Percentiles rank a stretch among this genome's conserved stretches.
phyloP scores from a whole-genome alignment of 2,797 vertebrate genomes.

The Phrynocephalus vlangalii region DNA sequence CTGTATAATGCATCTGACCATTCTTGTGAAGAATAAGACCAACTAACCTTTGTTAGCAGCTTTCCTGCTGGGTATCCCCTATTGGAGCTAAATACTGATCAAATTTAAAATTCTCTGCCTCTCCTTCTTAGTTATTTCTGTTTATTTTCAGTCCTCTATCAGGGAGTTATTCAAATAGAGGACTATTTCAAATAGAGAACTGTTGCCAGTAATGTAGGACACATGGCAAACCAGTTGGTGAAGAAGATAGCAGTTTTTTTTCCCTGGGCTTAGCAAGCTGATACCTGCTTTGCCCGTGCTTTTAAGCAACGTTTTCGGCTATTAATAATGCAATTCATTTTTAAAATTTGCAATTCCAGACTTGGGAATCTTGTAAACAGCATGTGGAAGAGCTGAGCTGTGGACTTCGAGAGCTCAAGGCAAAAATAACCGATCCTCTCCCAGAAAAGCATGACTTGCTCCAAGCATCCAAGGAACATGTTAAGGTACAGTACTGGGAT shows the following conservation, averaged over 20 bases:
- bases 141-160: neutral
- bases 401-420: conserved; percentile 79
- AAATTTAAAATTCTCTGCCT: neutral
- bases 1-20: too few relatives aligned
- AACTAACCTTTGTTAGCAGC: too few relatives aligned
- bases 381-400: conserved; percentile 76
- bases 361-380: conserved; percentile 85
- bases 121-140: neutral
- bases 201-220: neutral
- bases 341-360: conserved; percentile 76
- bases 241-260: neutral
- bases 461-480: conserved; percentile 73
- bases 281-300: neutral
- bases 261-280: neutral
- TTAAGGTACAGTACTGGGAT: conserved; percentile 86
- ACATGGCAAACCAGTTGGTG: neutral
- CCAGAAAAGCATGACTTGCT: conserved; percentile 82
- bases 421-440: conserved; percentile 79
- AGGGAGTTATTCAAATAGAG: neutral
- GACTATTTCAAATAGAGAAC: neutral
- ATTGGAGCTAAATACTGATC: neutral
- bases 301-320: neutral
- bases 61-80: too few relatives aligned
- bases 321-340: conserved; percentile 16
- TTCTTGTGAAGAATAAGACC: too few relatives aligned